Conservation (phyloP, 2,113 vertebrate genomes). For the Cyanoliseus patagonus region DNA sequence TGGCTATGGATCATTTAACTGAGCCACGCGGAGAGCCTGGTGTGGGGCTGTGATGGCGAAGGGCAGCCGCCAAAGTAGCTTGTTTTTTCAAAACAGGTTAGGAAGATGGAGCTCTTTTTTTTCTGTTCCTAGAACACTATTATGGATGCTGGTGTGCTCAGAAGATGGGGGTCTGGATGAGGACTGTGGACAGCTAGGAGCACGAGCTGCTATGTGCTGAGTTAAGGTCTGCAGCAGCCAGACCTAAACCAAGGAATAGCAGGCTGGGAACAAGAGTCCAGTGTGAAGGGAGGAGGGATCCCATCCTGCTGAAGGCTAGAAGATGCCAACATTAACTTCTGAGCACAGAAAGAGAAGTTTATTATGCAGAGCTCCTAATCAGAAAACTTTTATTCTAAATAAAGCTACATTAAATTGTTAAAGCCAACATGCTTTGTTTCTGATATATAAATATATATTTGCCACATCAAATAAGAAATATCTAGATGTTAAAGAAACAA, state of each 20-base stretch:
- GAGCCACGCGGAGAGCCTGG: neutral
- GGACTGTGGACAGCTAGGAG: neutral
- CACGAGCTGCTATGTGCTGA: rapidly evolving
- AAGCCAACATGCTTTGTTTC: neutral
- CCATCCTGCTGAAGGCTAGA: neutral
- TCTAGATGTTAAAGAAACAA: neutral
- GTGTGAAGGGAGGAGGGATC: neutral
- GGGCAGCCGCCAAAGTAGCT: neutral
- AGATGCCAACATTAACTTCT: neutral
- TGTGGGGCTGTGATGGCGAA: neutral
- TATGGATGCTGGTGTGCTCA: neutral
- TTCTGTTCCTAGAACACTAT: neutral
- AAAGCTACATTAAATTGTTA: neutral
- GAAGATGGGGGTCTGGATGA: neutral
- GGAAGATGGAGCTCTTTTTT: neutral
- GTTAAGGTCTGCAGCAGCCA: neutral
- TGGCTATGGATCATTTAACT: neutral
- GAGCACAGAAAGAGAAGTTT: neutral
- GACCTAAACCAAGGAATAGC: neutral
- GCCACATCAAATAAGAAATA: neutral
- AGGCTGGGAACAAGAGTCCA: neutral
- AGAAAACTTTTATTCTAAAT: neutral
- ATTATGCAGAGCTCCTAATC: neutral
- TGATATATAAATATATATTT: neutral
- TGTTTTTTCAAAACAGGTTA: neutral